Conservation (phyloP, 2,113 vertebrate species). For the Muscicapa adusta region DNA sequence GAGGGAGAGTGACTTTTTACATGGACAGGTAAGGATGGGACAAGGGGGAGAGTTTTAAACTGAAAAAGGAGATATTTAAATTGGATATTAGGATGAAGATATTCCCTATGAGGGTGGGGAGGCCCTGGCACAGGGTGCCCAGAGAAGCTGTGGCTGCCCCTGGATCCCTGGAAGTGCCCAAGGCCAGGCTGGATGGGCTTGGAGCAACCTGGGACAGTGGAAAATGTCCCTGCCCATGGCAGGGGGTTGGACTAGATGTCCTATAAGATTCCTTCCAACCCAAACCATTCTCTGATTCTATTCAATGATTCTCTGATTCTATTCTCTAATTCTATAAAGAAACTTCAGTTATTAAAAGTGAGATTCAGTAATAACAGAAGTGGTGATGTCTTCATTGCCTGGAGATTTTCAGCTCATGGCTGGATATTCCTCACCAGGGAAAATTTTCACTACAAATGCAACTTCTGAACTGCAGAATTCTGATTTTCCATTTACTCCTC, state of each 20-base stretch:
- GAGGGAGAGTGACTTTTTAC: neutral
- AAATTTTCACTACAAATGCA: neutral
- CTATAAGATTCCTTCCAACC: neutral
- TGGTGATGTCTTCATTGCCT: neutral
- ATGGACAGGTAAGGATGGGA: neutral
- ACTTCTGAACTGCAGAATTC: neutral
- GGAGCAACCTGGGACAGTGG: rapidly evolving
- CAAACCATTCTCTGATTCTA: neutral
- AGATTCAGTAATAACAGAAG: neutral
- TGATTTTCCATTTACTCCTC: neutral
- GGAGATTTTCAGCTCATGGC: neutral
- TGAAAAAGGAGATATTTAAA: neutral
- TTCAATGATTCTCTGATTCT: neutral
- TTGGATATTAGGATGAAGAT: neutral
- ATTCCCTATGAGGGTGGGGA: rapidly evolving
- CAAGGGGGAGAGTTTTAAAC: neutral
- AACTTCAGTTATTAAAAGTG: neutral
- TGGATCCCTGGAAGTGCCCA: neutral
- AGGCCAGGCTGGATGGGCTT: rapidly evolving
- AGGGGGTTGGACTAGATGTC: rapidly evolving
- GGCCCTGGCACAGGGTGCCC: rapidly evolving
- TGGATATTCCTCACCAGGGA: neutral
- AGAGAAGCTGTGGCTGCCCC: neutral
- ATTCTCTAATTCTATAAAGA: neutral
- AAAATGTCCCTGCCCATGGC: neutral